Base-by-base conservation (phyloP, 2,113 vertebrate genomes). In the Oncorhynchus kisutch region DNA sequence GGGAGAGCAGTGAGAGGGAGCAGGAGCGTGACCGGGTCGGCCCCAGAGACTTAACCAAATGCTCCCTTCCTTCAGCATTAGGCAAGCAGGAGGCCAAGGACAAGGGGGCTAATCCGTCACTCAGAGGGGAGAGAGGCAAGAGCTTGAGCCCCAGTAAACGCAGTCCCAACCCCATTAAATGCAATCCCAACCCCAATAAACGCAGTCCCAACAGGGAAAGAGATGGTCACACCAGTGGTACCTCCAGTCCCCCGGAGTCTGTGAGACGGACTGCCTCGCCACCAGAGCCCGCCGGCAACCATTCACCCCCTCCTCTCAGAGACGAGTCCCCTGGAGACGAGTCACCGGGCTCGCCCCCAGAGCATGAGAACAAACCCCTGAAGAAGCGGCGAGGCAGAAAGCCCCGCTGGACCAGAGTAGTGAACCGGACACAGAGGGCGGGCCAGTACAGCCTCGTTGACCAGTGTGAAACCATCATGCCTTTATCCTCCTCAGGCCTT, bases 311-410 rank as follows among this genome's bases (percentile, higher is more conserved):
- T 4, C 88, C 88, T 31, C 88, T 90, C 25, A 88, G 92, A 83
- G 91, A 92, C 49, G 92, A 93, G 72, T 89, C 88, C 72, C 88
- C 85, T 0, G 51, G 51, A 5, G 16, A 54, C 16, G 88, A 92
- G 84, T 90, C 87, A 39, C 62, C 90, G 14, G 89, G 90, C 72
- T 93, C 94, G 12, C 86, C 89, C 1, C 77, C 86, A 27, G 92
- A 94, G 88, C 93, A 95, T 82, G 96, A 97, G 77, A 93, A 92
- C 12, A 98, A 97, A 86, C 95, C 95, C 13, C 86, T 98, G 18
- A 98, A 97, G 91, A 99, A 98, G 76, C 94, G 96, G 20, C 95
- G 97, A 89, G 96, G 96, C 77, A 93, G 95, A 83, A 96, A 96
- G 79, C 94, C 96, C 5, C 93, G 96, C 3, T 98, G 96, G 97